A percentile compares a stretch with the other conserved stretches of the same genome.
Evolutionary conservation across 2,888 invertebrate genomes (phyloP).

Genomic region (Sarcophaga rosellei): DNA sequence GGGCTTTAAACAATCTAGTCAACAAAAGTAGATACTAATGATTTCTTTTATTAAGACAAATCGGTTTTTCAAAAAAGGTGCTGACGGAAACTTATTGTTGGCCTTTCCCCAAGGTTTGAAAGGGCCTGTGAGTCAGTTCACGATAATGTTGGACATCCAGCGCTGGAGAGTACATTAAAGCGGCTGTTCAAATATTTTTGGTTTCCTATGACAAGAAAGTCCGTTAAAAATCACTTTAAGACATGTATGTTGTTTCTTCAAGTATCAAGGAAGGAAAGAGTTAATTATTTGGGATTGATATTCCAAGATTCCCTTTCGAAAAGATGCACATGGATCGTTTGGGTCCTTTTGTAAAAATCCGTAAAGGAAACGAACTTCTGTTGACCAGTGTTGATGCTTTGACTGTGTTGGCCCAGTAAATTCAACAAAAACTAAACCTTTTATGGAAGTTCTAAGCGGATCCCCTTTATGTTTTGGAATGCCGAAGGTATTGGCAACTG

Average conservation of each 20-base stretch:
- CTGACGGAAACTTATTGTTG: background rate
- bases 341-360: constrained; percentile 53
- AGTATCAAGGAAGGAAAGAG: constrained; percentile 28
- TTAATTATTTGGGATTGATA: constrained; percentile 15
- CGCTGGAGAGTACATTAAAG: constrained; percentile 30
- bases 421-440: constrained; percentile 59
- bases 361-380: constrained; percentile 45
- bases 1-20: background rate
- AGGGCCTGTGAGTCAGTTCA: constrained; percentile 55
- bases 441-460: constrained; percentile 44
- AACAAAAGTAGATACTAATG: constrained; percentile 12
- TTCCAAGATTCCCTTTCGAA: constrained; percentile 5
- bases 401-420: constrained; percentile 47
- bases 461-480: constrained; percentile 51
- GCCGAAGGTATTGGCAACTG: constrained; percentile 12
- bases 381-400: constrained; percentile 30
- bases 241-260: constrained; percentile 44
- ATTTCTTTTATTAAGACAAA: constrained; percentile 16
- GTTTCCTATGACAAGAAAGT: constrained; percentile 40
- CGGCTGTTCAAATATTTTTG: constrained; percentile 15
- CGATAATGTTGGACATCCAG: constrained; percentile 54
- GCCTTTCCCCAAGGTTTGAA: constrained; percentile 14
- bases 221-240: constrained; percentile 31
- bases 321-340: constrained; percentile 25
- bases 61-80: constrained; percentile 15